Evolutionary conservation across 2,888 invertebrate species (phyloP).

Genomic region (Scaeva pyrastri): DNA sequence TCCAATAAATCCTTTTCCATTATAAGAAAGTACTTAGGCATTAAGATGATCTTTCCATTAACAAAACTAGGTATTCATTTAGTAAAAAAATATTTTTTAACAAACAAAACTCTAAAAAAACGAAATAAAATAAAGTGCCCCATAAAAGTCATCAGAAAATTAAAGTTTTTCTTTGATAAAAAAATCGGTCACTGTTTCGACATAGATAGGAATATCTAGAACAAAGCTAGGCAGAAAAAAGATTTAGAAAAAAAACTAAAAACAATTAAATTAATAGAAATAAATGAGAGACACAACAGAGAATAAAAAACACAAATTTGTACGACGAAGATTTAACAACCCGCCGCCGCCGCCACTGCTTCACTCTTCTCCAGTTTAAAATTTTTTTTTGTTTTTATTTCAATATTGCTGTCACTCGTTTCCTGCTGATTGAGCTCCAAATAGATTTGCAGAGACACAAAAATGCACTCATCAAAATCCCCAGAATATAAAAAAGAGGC

Average conservation of each 20-base stretch:
- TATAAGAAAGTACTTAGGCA: not conserved
- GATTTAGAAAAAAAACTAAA: conserved; percentile 25
- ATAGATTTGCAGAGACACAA: conserved; percentile 72
- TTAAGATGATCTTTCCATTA: conserved; percentile 11
- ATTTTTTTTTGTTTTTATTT: not conserved
- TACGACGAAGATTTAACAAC: conserved; percentile 60
- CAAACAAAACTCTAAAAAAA: not conserved
- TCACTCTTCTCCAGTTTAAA: not conserved
- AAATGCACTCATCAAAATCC: conserved; percentile 76
- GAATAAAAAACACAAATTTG: not conserved
- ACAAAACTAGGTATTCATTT: not conserved
- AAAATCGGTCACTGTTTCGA: conserved; percentile 52
- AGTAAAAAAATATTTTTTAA: not conserved
- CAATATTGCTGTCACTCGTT: conserved; percentile 34
- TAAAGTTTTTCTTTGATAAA: conserved; percentile 41
- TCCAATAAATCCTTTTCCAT: not conserved
- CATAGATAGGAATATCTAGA: conserved; percentile 14
- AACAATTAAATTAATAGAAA: conserved; percentile 71
- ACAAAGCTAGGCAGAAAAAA: conserved; percentile 9
- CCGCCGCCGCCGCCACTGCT: conserved; percentile 8
- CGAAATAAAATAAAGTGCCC: conserved; percentile 1
- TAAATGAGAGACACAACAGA: conserved; percentile 44
- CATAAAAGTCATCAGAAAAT: conserved; percentile 54
- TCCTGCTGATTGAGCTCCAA: conserved; percentile 74
- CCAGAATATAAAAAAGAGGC: conserved; percentile 51